Conservation (phyloP, 2,797 vertebrate species). For the Micropoecilia bifurca region DNA sequence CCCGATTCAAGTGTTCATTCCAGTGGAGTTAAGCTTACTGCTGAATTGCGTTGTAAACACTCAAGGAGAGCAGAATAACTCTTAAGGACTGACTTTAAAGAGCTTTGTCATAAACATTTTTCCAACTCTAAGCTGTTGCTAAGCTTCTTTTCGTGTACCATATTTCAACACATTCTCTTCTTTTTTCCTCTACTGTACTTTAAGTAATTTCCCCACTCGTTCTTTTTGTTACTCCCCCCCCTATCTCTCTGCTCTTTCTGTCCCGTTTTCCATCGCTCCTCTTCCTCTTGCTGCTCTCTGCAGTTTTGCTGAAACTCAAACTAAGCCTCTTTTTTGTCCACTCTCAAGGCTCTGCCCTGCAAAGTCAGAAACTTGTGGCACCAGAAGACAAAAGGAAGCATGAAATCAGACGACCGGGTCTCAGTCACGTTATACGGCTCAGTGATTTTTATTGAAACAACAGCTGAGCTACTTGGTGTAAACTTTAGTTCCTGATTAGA, state of each 20-base stretch:
- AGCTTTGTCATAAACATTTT: background rate
- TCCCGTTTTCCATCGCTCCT: background rate
- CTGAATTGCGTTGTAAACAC: too few species aligned
- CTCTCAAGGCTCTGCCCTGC: slow-evolving; percentile 33
- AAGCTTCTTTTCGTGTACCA: background rate
- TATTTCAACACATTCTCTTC: background rate
- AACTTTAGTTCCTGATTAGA: slow-evolving; percentile 12
- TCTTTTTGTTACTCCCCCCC: fast-evolving
- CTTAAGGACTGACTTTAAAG: background rate
- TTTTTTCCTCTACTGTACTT: background rate
- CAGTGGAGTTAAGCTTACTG: too few species aligned
- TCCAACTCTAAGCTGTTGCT: background rate
- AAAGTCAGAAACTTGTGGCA: slow-evolving; percentile 46
- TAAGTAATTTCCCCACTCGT: background rate
- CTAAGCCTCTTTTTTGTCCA: slow-evolving; percentile 11
- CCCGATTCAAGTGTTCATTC: too few species aligned
- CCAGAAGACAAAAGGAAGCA: slow-evolving; percentile 22
- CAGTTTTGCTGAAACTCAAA: slow-evolving; percentile 30
- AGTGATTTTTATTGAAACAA: slow-evolving; percentile 13
- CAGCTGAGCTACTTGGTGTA: slow-evolving; percentile 14
- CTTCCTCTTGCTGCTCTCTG: slow-evolving; percentile 2
- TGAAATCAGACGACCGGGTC: background rate
- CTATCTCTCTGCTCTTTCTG: background rate
- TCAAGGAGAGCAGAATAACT: too few species aligned
- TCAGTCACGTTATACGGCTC: slow-evolving; percentile 4